A percentile compares a stretch with the other conserved stretches of the same genome.
Conservation (phyloP, 2,113 vertebrate species). For the Toxotes jaculatrix region DNA sequence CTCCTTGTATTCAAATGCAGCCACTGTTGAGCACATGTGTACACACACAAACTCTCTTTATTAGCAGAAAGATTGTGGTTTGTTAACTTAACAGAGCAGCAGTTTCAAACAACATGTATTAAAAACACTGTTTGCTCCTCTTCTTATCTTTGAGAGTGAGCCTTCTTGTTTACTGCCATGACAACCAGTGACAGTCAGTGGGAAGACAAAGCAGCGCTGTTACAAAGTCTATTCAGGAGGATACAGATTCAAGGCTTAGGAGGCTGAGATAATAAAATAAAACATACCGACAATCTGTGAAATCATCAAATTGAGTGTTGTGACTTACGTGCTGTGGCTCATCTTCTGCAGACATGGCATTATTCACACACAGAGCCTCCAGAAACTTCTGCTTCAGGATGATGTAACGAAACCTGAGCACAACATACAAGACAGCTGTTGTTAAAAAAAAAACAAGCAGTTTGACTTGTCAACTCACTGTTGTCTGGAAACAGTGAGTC, state of each 20-base stretch:
- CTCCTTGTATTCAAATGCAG: slow-evolving; percentile 18
- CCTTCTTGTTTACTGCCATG: slow-evolving; percentile 11
- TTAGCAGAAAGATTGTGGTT: neutral
- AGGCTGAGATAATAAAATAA: neutral
- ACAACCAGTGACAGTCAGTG: slow-evolving; percentile 30
- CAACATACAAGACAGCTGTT: neutral
- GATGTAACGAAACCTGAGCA: slow-evolving; percentile 94
- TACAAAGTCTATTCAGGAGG: neutral
- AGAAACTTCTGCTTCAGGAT: slow-evolving; percentile 98
- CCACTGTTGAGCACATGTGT: neutral
- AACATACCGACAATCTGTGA: neutral
- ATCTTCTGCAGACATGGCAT: slow-evolving; percentile 96
- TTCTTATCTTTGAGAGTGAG: slow-evolving; percentile 1
- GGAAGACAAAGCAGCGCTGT: slow-evolving; percentile 24
- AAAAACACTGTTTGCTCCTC: neutral
- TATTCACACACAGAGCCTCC: slow-evolving; percentile 98
- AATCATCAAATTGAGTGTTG: neutral
- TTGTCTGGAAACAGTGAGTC: neutral
- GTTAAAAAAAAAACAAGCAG: neutral
- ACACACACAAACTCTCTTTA: neutral
- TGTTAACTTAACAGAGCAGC: neutral
- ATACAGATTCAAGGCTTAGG: neutral
- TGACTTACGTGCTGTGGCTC: slow-evolving; percentile 95
- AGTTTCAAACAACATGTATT: slow-evolving; percentile 1
- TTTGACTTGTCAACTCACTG: neutral